A percentile compares a stretch with the other conserved stretches of the same genome.
Evolutionary conservation across 2,113 vertebrate species (phyloP).

Genomic region (Microtus pennsylvanicus): DNA sequence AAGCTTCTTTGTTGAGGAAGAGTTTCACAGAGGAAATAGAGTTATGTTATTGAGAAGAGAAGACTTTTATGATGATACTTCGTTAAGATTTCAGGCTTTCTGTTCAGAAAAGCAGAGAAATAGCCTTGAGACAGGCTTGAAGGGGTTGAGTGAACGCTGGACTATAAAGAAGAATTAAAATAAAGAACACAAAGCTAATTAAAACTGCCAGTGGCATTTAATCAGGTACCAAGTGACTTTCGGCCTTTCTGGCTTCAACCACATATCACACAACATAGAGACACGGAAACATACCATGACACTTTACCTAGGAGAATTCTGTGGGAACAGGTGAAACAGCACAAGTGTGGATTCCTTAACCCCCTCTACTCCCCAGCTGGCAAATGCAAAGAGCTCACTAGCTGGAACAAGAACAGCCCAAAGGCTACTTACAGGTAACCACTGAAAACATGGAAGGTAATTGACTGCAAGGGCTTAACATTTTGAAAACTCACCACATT

Average conservation of each 20-base stretch:
- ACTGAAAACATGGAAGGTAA: background rate
- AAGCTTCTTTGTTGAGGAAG: background rate
- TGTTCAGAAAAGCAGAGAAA: background rate
- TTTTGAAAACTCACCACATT: background rate
- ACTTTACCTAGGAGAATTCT: background rate
- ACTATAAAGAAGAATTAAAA: background rate
- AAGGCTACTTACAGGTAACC: background rate
- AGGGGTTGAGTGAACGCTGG: background rate
- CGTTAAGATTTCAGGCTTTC: background rate
- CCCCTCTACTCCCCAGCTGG: background rate
- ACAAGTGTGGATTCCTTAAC: rapidly evolving
- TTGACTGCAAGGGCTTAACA: background rate
- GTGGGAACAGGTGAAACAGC: background rate
- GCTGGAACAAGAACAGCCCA: background rate
- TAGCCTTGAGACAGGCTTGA: background rate
- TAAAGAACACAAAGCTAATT: background rate
- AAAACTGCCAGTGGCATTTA: background rate
- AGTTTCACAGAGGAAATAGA: background rate
- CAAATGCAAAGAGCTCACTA: background rate
- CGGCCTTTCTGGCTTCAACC: background rate
- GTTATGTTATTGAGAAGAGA: background rate
- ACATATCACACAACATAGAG: background rate
- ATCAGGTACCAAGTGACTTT: background rate
- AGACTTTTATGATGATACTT: background rate
- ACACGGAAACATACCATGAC: background rate